These are phyloP conservation scores for Meandrusa payeni DNA, from an alignment of 2,888 invertebrate species.

Conservation along the genomic window DNA sequence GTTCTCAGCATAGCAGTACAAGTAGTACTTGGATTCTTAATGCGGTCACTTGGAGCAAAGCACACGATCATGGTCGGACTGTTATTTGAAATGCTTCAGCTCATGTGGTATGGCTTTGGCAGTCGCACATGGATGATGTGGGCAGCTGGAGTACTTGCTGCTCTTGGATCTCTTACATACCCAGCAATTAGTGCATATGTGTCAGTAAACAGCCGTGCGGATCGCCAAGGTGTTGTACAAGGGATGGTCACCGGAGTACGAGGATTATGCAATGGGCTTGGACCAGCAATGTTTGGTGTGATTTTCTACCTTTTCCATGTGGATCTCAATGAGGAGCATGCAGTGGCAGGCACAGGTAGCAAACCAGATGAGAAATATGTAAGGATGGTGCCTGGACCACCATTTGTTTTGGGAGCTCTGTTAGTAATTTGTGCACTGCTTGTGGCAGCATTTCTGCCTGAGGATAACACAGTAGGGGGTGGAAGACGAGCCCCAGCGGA, in stretches of 20 bases:
- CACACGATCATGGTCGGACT: constrained; percentile 98
- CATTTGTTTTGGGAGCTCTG: constrained; percentile 98
- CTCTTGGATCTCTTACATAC: constrained; percentile 97
- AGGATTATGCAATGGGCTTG: constrained; percentile 98
- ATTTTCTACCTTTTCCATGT: constrained; percentile 99
- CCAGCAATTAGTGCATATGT: constrained; percentile 99
- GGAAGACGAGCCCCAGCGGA: constrained; percentile 82
- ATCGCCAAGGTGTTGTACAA: constrained; percentile 97
- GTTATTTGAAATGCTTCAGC: constrained; percentile 96
- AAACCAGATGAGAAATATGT: constrained; percentile 72
- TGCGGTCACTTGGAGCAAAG: constrained; percentile 94
- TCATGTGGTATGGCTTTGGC: constrained; percentile 98
- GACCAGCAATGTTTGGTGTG: constrained; percentile 98
- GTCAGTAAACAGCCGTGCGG: constrained; percentile 98
- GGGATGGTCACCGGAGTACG: constrained; percentile 99
- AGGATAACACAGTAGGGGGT: constrained; percentile 71
- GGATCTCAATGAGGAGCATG: constrained; percentile 91
- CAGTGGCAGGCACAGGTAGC: constrained; percentile 37
- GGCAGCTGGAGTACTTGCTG: constrained; percentile 98
- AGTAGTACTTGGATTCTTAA: constrained; percentile 90
- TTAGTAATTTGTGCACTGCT: constrained; percentile 97
- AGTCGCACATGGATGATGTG: constrained; percentile 99
- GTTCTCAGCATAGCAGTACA: constrained; percentile 97
- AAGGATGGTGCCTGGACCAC: constrained; percentile 96
- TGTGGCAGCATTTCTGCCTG: constrained; percentile 93